These are phyloP conservation scores for Istiophorus platypterus DNA, from an alignment of 2,113 vertebrate genomes.

Conservation along the genomic window DNA sequence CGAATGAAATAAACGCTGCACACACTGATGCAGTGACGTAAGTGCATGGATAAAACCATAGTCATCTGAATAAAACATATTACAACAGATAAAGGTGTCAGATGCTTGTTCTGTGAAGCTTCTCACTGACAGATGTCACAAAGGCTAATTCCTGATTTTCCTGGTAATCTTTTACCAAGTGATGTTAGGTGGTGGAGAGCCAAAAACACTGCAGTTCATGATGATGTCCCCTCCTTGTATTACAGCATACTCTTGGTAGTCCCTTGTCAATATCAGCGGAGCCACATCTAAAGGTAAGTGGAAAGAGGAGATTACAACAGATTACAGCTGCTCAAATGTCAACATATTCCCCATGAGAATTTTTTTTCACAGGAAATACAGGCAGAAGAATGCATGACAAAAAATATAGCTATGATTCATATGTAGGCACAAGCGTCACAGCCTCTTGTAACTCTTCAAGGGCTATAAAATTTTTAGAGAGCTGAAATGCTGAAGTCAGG, in stretches of 20 bases:
- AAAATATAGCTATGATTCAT: constrained; percentile 9
- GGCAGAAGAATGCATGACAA: background rate
- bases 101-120: background rate
- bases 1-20: too few species aligned
- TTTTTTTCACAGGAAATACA: background rate
- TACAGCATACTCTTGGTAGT: constrained; percentile 85
- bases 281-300: constrained; percentile 83
- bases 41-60: background rate
- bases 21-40: background rate
- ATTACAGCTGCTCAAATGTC: constrained; percentile 21
- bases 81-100: background rate
- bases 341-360: constrained; percentile 17
- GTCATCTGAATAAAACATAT: background rate
- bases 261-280: constrained; percentile 89
- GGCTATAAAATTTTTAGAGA: background rate
- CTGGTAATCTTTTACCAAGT: constrained; percentile 84
- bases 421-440: background rate
- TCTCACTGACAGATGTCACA: constrained; percentile 1
- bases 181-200: constrained; percentile 88
- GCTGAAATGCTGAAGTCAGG: background rate
- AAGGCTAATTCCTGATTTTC: background rate
- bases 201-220: constrained; percentile 90
- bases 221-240: constrained; percentile 84
- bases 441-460: background rate
- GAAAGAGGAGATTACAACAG: background rate